Evolutionary conservation across 2,113 vertebrate genomes (phyloP), one percentile per base, ranked within the genome.

Genomic region (Peucedramus taeniatus): DNA sequence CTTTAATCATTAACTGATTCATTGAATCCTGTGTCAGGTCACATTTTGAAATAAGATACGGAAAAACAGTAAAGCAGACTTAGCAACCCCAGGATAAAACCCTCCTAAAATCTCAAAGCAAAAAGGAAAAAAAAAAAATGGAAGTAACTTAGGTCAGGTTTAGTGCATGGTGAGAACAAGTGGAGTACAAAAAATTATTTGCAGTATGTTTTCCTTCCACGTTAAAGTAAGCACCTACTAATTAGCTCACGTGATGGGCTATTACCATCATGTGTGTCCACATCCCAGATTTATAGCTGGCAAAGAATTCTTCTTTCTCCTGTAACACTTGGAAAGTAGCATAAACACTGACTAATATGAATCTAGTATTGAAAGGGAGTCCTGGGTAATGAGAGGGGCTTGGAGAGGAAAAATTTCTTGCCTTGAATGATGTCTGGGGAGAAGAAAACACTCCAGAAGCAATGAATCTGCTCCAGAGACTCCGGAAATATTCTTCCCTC

Each of bases 1-100:
- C 64, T 66, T 72, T 92, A 89, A 95, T 69, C 20, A 11, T 81
- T 90, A 94, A 94, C 56, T 83, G 83, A 87, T 71, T 39, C 91
- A 63, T 39, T 54, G 66, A 93, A 65, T 94, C 61, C 66, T 56
- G 33, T 10, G 1, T 81, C 79, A 95, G 85, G 75, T 87, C 87
- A 49, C 17, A 1, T 92, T 95, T 90, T 94, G 93, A 93, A 94
- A 86, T 31, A 78, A 85, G 59, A 72, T 81, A 81, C 2, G 7
- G 72, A 93, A 94, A 84, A 94, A 35, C 42, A 80, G 15, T 59
- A 86, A 91, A 87, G 70, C 23, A 81, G 39, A 61, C 57, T 56
- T 74, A 93, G 56, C 21, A 93, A 30, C 3, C 61, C 9, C 24
- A 65, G 39, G 42, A 42, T 56, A 60, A 83, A 78, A 57, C 26